Conservation (phyloP, 2,888 invertebrate species). For the Phlogophora meticulosa region DNA sequence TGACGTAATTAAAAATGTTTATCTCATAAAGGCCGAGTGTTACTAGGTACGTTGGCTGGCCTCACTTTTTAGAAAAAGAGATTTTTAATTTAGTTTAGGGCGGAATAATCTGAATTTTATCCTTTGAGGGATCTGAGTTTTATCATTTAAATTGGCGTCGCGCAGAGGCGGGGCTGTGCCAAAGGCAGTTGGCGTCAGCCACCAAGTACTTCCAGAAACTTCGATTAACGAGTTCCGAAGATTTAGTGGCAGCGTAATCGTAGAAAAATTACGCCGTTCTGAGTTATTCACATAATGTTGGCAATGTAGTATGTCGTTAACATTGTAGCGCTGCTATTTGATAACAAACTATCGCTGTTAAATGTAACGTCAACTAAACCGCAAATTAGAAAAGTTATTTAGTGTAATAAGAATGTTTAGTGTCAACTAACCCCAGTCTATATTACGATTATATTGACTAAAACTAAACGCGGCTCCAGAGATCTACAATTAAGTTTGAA, state of each 20-base stretch:
- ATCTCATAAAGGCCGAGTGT: conserved; percentile 42
- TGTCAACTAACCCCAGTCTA: conserved; percentile 19
- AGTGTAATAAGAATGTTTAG: conserved; percentile 43
- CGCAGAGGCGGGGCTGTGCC: conserved; percentile 81
- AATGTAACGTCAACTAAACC: conserved; percentile 15
- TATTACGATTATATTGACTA: conserved; percentile 53
- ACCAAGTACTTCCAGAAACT: conserved; percentile 86
- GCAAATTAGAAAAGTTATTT: conserved; percentile 44
- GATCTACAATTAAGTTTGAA: conserved; percentile 67
- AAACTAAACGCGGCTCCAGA: conserved; percentile 57
- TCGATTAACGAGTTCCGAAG: conserved; percentile 89
- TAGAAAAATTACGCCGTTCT: conserved; percentile 83
- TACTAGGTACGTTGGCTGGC: conserved; percentile 44
- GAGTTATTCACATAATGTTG: conserved; percentile 66
- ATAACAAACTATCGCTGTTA: conserved; percentile 4
- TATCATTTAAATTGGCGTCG: conserved; percentile 88
- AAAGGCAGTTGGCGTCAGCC: conserved; percentile 88
- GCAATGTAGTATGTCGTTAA: conserved; percentile 3
- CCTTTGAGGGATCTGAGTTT: conserved; percentile 87
- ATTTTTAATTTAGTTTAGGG: conserved; percentile 80
- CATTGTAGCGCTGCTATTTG: neutral
- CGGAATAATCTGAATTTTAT: conserved; percentile 83
- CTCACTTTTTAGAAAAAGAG: conserved; percentile 59
- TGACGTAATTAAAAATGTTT: conserved; percentile 57
- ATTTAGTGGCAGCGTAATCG: conserved; percentile 87